Conservation (phyloP, 2,888 invertebrate genomes). For the Microplitis deprimator region DNA sequence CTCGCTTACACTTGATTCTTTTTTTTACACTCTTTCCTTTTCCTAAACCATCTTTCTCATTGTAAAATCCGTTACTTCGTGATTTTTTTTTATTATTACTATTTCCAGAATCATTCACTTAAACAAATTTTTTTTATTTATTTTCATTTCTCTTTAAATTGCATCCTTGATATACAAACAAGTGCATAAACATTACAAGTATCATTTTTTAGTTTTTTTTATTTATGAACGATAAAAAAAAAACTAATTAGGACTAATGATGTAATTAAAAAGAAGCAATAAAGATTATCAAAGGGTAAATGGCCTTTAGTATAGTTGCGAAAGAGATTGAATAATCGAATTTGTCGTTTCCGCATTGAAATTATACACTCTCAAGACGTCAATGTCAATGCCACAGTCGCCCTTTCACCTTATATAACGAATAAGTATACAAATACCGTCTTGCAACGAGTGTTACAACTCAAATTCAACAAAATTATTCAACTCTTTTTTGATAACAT, state of each 20-base stretch:
- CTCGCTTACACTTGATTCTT: conserved; percentile 31
- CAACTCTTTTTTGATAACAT: neutral
- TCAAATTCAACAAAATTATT: conserved; percentile 4
- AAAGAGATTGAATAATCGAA: conserved; percentile 69
- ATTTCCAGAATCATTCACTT: neutral
- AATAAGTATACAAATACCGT: conserved; percentile 50
- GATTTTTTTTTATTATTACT: conserved; percentile 6
- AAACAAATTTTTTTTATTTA: neutral
- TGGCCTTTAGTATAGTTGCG: conserved; percentile 58
- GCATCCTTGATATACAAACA: neutral
- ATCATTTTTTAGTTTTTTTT: neutral
- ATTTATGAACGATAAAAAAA: neutral
- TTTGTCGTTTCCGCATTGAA: conserved; percentile 65
- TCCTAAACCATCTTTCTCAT: conserved; percentile 7
- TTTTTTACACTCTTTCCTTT: conserved; percentile 12
- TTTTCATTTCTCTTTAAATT: conserved; percentile 4
- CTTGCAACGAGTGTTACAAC: neutral
- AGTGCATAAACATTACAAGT: neutral
- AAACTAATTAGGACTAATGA: neutral
- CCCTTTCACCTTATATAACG: conserved; percentile 72
- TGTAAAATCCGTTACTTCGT: conserved; percentile 17
- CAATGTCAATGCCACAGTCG: conserved; percentile 71
- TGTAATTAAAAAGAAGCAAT: neutral
- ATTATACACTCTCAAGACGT: conserved; percentile 59
- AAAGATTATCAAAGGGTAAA: neutral